Base-by-base conservation (phyloP, 2,797 vertebrate species). In the Semaprochilodus insignis region DNA sequence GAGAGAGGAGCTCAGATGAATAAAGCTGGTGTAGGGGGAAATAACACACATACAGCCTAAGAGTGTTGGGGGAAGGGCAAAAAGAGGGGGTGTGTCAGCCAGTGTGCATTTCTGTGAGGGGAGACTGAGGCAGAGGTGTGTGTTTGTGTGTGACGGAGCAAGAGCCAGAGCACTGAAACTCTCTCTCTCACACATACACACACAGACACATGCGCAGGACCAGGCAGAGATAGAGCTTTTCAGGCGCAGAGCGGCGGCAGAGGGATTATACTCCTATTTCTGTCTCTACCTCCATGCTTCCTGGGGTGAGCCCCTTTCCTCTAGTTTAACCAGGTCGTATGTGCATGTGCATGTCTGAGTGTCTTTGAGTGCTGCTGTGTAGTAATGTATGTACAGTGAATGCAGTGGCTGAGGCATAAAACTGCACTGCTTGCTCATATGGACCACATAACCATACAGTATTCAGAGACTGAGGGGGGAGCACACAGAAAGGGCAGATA, bases 261-360 rank as follows among this genome's bases (percentile, higher is more conserved):
- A 85, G 77, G 82, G 83, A 88, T 86, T 86, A 86, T 72, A 86
- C 75, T 87, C 82, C 81, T 77, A n/a, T 79, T 84, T 86, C 79
- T 72, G n/a, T 74, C 81, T 83, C 83, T 81, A 52, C 81, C 74
- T 83, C 73, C 84, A 83, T 74, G 78, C 78, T 25, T 83, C 74
- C 75, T 62, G 40, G 80, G 88, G 86, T 88, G 86, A 87, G 86
- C 81, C 77, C 52, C 76, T 86, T 70, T 84, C 36, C 52, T 70
- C 77, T 63, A 62, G 34, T 72, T 72, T 78, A 57, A 54, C 74
- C 65, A 65, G 74, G 73, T 36, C 40, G 2, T 66, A 31, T 72
- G 40, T 82, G 57, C 67, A 63, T 13, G 60, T 74, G 36, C 78
- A 1, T 73, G 19, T 76, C 62, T 31, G 27, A 52, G 71, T 54